phyloP scores from a whole-genome alignment of 2,888 invertebrate genomes.

The Hydroisotoma schaefferi region DNA sequence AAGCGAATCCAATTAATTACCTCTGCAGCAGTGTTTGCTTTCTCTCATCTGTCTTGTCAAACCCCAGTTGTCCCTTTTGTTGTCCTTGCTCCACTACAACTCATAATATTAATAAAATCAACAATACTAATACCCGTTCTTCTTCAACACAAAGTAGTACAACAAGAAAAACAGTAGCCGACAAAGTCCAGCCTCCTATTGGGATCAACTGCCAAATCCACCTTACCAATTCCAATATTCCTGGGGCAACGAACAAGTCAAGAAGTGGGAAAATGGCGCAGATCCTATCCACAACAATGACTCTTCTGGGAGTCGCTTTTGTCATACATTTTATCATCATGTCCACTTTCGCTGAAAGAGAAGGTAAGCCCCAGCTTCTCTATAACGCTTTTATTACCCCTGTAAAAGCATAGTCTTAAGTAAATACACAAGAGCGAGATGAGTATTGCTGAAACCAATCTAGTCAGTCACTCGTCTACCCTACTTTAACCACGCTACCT shows the following conservation, averaged over 20 bases:
- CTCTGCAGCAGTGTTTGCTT: no score
- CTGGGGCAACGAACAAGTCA: slow-evolving; percentile 11
- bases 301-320: slow-evolving; percentile 40
- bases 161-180: no score
- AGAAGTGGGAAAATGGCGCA: slow-evolving; percentile 36
- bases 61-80: neutral
- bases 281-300: slow-evolving; percentile 41
- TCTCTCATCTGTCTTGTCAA: slow-evolving; percentile 24
- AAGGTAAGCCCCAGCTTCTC: slow-evolving; percentile 33
- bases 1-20: slow-evolving; percentile 39
- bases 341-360: slow-evolving; percentile 43
- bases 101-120: neutral
- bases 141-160: no score
- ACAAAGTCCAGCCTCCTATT: no score
- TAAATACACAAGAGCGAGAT: no score
- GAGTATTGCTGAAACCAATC: no score
- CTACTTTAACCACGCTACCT: no score
- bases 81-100: neutral
- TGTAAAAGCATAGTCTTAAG: no score
- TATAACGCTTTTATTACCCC: neutral
- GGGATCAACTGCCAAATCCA: neutral
- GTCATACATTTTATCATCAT: slow-evolving; percentile 46
- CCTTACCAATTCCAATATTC: slow-evolving; percentile 3
- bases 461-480: no score
- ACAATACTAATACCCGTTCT: no score